Percentiles rank a stretch among this genome's conserved stretches.
These are phyloP conservation scores for Prochilodus magdalenae DNA, from an alignment of 2,113 vertebrate genomes.

Conservation along the genomic window DNA sequence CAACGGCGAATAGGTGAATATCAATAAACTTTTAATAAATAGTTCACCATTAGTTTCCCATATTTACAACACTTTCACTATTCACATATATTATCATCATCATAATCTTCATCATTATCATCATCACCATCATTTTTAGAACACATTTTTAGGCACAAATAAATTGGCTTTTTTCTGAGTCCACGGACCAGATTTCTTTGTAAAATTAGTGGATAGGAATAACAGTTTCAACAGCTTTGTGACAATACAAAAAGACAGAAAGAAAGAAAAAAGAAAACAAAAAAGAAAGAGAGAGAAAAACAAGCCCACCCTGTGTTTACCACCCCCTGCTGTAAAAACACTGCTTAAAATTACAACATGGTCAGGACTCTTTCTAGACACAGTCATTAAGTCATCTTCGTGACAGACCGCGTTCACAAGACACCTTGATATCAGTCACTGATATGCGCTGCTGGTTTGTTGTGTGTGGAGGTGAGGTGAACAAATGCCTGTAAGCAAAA, in stretches of 20 bases:
- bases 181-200: conserved; percentile 24
- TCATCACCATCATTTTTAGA: background rate
- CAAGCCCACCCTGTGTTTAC: background rate
- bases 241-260: conserved; percentile 37
- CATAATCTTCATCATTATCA: background rate
- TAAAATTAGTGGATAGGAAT: conserved; percentile 29
- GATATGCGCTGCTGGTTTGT: too few relatives aligned
- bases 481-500: too few relatives aligned
- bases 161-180: conserved; percentile 45
- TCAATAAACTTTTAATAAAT: conserved; percentile 86
- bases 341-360: too few relatives aligned
- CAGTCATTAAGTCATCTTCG: too few relatives aligned
- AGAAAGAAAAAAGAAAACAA: conserved; percentile 46
- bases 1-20: conserved; percentile 60
- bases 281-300: conserved; percentile 39
- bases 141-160: conserved; percentile 43
- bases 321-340: too few relatives aligned
- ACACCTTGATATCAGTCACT: too few relatives aligned
- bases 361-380: too few relatives aligned
- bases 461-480: too few relatives aligned
- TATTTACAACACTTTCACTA: conserved; percentile 79
- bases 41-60: conserved; percentile 80
- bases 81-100: conserved; percentile 60
- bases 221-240: conserved; percentile 3
- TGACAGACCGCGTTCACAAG: too few relatives aligned